These are phyloP conservation scores for Apis cerana DNA, from an alignment of 1,140 invertebrate species.

Conservation along the genomic window DNA sequence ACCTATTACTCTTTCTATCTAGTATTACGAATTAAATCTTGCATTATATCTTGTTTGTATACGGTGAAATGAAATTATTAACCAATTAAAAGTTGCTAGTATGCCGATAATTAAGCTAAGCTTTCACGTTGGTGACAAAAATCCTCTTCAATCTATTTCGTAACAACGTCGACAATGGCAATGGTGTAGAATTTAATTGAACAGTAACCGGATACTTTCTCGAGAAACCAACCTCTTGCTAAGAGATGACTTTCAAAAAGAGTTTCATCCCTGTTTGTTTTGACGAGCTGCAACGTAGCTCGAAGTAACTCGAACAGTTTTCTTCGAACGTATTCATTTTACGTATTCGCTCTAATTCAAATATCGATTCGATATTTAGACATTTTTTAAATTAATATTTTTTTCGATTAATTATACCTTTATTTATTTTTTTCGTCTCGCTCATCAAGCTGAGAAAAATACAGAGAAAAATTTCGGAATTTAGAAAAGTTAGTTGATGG, in stretches of 20 bases:
- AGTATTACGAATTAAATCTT: too few species aligned
- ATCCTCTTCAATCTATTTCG: slow-evolving; percentile 29
- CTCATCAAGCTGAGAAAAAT: not conserved
- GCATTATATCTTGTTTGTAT: not conserved
- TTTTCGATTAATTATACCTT: not conserved
- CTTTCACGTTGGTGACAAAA: slow-evolving; percentile 3
- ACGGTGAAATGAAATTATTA: not conserved
- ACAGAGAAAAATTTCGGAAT: not conserved
- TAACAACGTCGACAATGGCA: slow-evolving; percentile 7
- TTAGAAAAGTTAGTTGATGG: not conserved
- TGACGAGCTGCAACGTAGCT: not conserved
- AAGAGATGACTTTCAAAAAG: slow-evolving; percentile 2
- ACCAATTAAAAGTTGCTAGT: not conserved
- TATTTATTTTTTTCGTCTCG: not conserved
- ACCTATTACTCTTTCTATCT: too few species aligned
- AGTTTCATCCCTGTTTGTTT: not conserved
- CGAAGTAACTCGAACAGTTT: not conserved
- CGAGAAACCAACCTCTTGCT: not conserved
- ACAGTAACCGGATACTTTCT: slow-evolving; percentile 6
- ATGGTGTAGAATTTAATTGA: slow-evolving; percentile 29
- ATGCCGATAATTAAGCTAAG: not conserved
- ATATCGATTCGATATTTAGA: too few species aligned
- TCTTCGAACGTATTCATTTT: too few species aligned
- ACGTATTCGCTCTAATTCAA: too few species aligned
- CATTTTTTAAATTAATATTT: not conserved